These are phyloP conservation scores for Apotomis capreana DNA, from an alignment of 2,888 invertebrate species.

Conservation along the genomic window DNA sequence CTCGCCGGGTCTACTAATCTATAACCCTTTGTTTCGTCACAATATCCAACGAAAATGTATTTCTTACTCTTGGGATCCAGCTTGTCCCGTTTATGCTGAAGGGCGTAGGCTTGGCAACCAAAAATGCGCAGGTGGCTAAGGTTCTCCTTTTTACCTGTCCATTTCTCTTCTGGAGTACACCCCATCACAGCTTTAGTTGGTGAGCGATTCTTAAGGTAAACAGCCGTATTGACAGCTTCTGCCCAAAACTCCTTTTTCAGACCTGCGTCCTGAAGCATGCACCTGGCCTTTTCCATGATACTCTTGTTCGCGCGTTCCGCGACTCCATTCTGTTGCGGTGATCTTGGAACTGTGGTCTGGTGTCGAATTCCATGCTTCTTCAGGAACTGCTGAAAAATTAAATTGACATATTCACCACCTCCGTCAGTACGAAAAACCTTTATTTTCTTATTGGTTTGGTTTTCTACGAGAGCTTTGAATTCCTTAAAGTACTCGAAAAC, in stretches of 20 bases:
- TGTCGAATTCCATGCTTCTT: neutral
- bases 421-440: neutral
- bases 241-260: conserved; percentile 12
- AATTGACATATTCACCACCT: neutral
- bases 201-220: conserved; percentile 16
- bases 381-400: neutral
- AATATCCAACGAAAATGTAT: neutral
- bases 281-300: neutral
- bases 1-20: neutral
- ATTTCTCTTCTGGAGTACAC: conserved; percentile 1
- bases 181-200: conserved; percentile 26
- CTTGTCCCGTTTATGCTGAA: neutral
- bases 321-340: neutral
- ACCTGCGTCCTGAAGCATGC: conserved; percentile 4
- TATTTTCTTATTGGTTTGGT: neutral
- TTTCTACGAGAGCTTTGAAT: neutral
- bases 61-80: neutral
- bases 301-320: neutral
- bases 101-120: conserved; percentile 10
- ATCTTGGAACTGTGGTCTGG: neutral
- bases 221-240: neutral
- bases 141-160: neutral
- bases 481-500: neutral
- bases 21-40: neutral
- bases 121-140: conserved; percentile 12